Conservation (phyloP, 2,888 invertebrate species). For the Ophonus ardosiacus region DNA sequence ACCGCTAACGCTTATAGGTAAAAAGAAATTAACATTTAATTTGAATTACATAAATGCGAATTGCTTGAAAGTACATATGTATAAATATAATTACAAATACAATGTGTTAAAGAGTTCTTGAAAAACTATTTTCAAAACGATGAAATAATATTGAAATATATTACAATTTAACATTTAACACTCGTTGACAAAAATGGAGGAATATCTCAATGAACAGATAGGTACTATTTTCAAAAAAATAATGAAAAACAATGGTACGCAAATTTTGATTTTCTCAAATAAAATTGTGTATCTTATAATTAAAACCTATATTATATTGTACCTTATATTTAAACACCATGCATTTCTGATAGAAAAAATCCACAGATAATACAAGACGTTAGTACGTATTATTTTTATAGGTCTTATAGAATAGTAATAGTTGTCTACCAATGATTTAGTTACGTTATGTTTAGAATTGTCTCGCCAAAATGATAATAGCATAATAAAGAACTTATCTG, state of each 20-base stretch:
- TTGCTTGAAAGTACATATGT: too few relatives aligned
- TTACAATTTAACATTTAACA: too few relatives aligned
- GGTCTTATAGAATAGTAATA: slow-evolving; percentile 35
- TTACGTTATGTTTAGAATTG: slow-evolving; percentile 51
- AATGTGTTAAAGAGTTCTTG: too few relatives aligned
- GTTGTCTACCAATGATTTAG: slow-evolving; percentile 6
- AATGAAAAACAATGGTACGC: background rate
- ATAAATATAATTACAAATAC: too few relatives aligned
- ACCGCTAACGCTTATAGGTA: too few relatives aligned
- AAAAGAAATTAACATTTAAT: too few relatives aligned
- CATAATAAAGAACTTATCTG: slow-evolving; percentile 31
- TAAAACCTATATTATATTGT: background rate
- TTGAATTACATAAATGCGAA: too few relatives aligned
- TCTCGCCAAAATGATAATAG: slow-evolving; percentile 53
- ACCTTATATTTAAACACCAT: slow-evolving; percentile 8
- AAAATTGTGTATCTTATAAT: background rate
- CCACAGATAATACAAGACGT: slow-evolving; percentile 30
- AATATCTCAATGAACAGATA: too few relatives aligned
- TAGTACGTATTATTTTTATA: background rate
- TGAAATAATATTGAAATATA: too few relatives aligned
- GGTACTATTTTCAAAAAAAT: too few relatives aligned
- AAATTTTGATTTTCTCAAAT: background rate
- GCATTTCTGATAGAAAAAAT: slow-evolving; percentile 25
- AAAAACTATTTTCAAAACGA: too few relatives aligned
- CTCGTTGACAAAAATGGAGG: too few relatives aligned